Evolutionary conservation across 1,140 invertebrate genomes (phyloP).

Genomic region (Dryas iulia): DNA sequence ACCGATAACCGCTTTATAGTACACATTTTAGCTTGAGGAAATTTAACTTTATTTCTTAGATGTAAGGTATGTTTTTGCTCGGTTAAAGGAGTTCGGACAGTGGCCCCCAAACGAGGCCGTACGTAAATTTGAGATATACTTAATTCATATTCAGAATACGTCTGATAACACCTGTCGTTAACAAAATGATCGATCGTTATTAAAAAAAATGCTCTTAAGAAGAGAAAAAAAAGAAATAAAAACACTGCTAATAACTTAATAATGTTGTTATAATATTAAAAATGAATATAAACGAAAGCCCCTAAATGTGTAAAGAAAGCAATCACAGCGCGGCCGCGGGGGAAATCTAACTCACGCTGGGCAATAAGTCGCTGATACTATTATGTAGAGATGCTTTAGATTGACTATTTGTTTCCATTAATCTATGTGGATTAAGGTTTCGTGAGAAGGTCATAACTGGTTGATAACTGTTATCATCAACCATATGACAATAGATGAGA

Average conservation of each 20-base stretch:
- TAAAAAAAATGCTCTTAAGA: too few species aligned
- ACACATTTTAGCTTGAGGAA: not conserved
- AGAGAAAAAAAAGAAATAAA: too few species aligned
- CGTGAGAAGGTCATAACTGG: too few species aligned
- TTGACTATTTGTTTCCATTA: not conserved
- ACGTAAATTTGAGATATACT: not conserved
- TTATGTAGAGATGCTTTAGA: not conserved
- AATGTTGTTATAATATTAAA: too few species aligned
- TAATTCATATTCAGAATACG: not conserved
- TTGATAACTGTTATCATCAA: too few species aligned
- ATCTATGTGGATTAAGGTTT: too few species aligned
- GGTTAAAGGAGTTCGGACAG: not conserved
- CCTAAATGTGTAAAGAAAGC: not conserved
- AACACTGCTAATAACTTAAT: too few species aligned
- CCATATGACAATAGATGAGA: too few species aligned
- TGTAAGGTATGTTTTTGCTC: not conserved
- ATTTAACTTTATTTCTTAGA: not conserved
- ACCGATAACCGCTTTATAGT: slow-evolving; percentile 31
- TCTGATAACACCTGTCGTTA: slow-evolving; percentile 1
- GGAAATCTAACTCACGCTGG: not conserved
- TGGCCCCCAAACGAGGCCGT: not conserved
- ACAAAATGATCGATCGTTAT: not conserved
- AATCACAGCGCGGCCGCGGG: not conserved
- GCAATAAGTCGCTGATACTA: not conserved
- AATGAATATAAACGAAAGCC: not conserved